Conservation (phyloP, 1,140 invertebrate genomes). For the Caenorhabditis tropicalis region DNA sequence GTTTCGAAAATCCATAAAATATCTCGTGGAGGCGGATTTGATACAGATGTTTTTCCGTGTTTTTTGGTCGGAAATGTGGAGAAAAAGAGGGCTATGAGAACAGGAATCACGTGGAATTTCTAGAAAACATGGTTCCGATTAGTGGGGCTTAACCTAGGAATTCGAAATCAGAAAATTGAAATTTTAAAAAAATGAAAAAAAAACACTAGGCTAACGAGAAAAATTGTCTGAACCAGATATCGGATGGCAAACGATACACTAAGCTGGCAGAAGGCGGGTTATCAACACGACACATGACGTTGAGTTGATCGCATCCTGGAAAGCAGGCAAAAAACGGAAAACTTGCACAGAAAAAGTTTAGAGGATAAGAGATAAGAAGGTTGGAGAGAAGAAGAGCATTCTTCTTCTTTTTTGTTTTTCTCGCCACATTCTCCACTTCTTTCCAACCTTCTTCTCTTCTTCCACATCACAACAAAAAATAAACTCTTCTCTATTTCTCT, state of each 20-base stretch:
- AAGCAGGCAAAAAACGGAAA: background rate
- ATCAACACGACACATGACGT: conserved; percentile 39
- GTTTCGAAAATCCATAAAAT: conserved; percentile 42
- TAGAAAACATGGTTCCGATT: too few relatives aligned
- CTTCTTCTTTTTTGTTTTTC: background rate
- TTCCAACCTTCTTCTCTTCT: background rate
- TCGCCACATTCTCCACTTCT: background rate
- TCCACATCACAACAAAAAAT: conserved; percentile 19
- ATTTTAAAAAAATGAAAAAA: too few relatives aligned
- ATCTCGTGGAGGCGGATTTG: background rate
- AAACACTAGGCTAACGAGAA: background rate
- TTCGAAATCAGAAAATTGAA: too few relatives aligned
- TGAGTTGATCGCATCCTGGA: background rate
- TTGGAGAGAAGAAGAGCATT: background rate
- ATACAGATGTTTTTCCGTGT: conserved; percentile 2
- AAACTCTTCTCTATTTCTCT: conserved; percentile 31
- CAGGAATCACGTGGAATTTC: background rate
- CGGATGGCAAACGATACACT: conserved; percentile 31
- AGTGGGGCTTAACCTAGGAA: too few relatives aligned
- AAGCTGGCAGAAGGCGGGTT: conserved; percentile 36
- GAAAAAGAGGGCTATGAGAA: too few relatives aligned
- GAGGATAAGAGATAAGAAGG: background rate
- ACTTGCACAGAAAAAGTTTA: conserved; percentile 23
- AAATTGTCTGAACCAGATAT: background rate
- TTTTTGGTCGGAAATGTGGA: background rate